These are phyloP conservation scores for Esox lucius DNA, from an alignment of 2,797 vertebrate species.

Conservation along the genomic window DNA sequence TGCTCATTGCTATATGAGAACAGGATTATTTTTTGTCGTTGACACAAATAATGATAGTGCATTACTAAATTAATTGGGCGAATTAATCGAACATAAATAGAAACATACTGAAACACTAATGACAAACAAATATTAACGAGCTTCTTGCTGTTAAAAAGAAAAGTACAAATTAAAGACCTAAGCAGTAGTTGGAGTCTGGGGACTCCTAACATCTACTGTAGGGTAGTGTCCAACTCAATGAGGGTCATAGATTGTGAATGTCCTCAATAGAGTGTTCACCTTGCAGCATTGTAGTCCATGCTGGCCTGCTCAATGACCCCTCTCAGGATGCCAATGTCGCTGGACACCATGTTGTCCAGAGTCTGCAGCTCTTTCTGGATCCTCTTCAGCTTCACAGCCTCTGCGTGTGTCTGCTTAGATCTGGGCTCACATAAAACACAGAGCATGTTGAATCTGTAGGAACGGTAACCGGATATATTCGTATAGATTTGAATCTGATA, in stretches of 20 bases:
- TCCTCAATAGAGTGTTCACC: slow-evolving; percentile 60
- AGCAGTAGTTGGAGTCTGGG: not conserved
- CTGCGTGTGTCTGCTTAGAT: slow-evolving; percentile 92
- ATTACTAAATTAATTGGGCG: not conserved
- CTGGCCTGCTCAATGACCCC: slow-evolving; percentile 90
- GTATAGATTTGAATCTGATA: not conserved
- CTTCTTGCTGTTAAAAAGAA: too few species aligned
- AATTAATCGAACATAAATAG: not conserved
- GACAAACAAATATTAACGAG: too few species aligned
- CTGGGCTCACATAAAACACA: slow-evolving; percentile 58
- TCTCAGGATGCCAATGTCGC: slow-evolving; percentile 89
- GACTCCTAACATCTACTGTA: not conserved
- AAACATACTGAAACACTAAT: not conserved
- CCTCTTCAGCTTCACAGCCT: slow-evolving; percentile 88
- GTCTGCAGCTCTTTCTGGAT: slow-evolving; percentile 94
- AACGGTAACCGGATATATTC: not conserved
- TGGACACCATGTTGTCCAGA: slow-evolving; percentile 92
- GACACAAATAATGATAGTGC: not conserved
- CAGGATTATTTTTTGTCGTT: not conserved
- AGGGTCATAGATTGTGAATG: too few species aligned
- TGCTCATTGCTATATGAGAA: not conserved
- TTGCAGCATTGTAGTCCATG: slow-evolving; percentile 86
- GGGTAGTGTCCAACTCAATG: not conserved
- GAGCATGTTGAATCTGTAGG: not conserved
- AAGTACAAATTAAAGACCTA: too few species aligned